Base-by-base conservation (phyloP, 2,113 vertebrate genomes). In the Rhea americana region DNA sequence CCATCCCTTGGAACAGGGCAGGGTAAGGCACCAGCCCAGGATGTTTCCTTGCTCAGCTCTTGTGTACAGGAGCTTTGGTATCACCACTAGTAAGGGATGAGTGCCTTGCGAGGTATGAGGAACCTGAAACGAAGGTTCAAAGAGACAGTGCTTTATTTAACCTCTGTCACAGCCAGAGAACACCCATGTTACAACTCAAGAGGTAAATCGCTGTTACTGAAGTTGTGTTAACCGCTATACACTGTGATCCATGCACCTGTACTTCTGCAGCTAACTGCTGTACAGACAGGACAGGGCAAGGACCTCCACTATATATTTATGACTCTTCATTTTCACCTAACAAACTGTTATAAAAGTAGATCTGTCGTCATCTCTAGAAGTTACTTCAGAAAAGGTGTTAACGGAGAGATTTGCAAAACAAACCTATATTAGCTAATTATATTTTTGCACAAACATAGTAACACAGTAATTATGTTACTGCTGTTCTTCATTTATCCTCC, bases 221-320 rank as follows among this genome's bases (percentile, higher is more conserved):
- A 37, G 30, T 32, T 48, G 50, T 55, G 76, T 53, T 61, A 70
- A 32, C 51, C 85, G 39, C 62, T 75, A 0, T 26, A 22, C 48
- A 1, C 30, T 41, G 55, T 4, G 7, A 47, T 50, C 58, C 19
- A 1, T 22, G 37, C 17, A 47, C 24, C 14, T 2, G 1, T 30
- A 14, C 6, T 41, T n/a, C 30, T 41, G 71, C 72, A 53, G 32
- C 18, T 62, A 56, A 22, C 24, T 43, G 7, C 68, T 83, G 35
- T 4, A 45, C 9, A 35, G 30, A 26, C 19, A 2, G 1, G 28
- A 26, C 22, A 2, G 1, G 28, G 24, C 22, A 47, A 41, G 48
- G 47, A 48, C 21, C 39, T 82, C 50, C 59, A 74, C 45, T 8
- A 8, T 30, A n/a, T 18, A 25, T 53, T 80, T 0, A 58, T 14